A percentile compares a stretch with the other conserved stretches of the same genome.
phyloP scores from a whole-genome alignment of 2,888 invertebrate genomes.

The Callyntrura guangdongensis region DNA sequence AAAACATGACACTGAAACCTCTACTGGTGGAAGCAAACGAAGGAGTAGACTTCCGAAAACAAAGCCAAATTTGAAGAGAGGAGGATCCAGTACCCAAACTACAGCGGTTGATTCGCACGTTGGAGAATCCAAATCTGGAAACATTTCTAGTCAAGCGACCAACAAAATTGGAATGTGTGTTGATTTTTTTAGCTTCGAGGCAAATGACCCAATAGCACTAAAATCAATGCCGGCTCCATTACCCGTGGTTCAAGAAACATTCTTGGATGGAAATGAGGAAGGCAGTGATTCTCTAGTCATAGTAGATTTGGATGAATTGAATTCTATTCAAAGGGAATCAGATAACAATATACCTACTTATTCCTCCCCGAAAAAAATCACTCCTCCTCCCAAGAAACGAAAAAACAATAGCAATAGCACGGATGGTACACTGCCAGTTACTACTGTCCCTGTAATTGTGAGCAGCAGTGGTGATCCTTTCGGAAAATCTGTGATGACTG shows the following conservation, averaged over 20 bases:
- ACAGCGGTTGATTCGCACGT: not conserved
- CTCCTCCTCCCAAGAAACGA: constrained; percentile 21
- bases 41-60: constrained; percentile 50
- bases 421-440: not conserved
- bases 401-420: not conserved
- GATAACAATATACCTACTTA: not conserved
- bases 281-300: constrained; percentile 46
- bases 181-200: constrained; percentile 78
- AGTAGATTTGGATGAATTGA: constrained; percentile 59
- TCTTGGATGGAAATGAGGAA: constrained; percentile 43
- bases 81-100: not conserved
- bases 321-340: not conserved
- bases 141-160: constrained; percentile 28
- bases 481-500: constrained; percentile 41
- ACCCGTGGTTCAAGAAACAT: constrained; percentile 50
- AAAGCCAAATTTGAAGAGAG: constrained; percentile 46
- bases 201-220: constrained; percentile 75
- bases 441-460: not conserved
- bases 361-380: not conserved
- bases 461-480: constrained; percentile 43
- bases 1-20: not conserved
- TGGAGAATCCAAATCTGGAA: not conserved
- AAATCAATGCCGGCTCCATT: constrained; percentile 67
- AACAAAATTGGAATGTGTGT: not conserved
- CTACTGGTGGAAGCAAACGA: not conserved